Conservation (phyloP, 2,888 invertebrate genomes). For the Meiosimyza platycephala region DNA sequence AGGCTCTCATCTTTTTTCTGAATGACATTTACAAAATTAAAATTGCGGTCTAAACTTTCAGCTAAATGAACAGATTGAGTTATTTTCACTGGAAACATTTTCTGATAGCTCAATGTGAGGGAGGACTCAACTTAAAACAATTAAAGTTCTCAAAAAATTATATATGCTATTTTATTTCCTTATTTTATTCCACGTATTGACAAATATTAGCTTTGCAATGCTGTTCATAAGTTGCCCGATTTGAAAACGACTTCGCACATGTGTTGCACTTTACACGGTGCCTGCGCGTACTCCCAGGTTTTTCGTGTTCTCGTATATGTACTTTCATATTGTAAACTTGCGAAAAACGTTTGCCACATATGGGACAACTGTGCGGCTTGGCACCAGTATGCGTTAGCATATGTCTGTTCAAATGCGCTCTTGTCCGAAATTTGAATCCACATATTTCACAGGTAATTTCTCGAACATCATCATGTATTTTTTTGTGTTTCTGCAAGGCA, state of each 20-base stretch:
- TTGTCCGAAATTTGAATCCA: conserved; percentile 66
- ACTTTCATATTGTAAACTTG: conserved; percentile 58
- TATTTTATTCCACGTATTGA: too few species aligned
- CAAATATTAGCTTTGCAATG: conserved; percentile 35
- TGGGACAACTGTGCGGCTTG: conserved; percentile 53
- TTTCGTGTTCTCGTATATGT: conserved; percentile 53
- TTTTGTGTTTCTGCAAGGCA: conserved; percentile 55
- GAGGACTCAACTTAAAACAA: too few species aligned
- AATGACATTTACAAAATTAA: too few species aligned
- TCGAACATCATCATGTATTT: conserved; percentile 58
- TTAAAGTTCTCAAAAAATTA: too few species aligned
- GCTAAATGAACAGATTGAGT: too few species aligned
- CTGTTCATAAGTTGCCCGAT: conserved; percentile 51
- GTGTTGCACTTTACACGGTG: conserved; percentile 52
- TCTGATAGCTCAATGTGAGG: too few species aligned
- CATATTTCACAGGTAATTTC: conserved; percentile 61
- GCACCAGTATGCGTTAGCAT: conserved; percentile 68
- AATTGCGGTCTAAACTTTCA: too few species aligned
- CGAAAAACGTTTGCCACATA: conserved; percentile 56
- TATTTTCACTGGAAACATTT: too few species aligned
- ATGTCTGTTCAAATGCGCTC: conserved; percentile 68
- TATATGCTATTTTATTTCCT: too few species aligned
- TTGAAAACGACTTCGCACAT: conserved; percentile 55
- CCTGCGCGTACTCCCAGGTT: conserved; percentile 54
- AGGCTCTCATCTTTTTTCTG: too few species aligned